Conservation (phyloP, 2,113 vertebrate genomes). For the Hydrolagus affinis region DNA sequence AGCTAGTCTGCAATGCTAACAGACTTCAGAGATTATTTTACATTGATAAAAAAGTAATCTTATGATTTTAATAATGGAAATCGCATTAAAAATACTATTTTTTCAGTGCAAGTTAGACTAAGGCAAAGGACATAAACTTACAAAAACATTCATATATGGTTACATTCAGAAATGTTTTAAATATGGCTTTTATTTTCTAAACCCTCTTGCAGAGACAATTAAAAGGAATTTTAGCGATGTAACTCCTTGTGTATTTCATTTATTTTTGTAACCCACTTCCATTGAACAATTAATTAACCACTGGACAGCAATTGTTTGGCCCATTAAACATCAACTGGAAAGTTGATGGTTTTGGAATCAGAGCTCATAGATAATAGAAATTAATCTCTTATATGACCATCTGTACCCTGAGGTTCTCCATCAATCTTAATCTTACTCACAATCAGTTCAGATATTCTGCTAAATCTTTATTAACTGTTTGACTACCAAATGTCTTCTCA, state of each 20-base stretch:
- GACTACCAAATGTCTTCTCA: not conserved
- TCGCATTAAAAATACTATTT: too few relatives aligned
- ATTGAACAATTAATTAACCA: not conserved
- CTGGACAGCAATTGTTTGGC: not conserved
- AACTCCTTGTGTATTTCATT: not conserved
- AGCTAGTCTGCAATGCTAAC: too few relatives aligned
- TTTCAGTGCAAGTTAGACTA: too few relatives aligned
- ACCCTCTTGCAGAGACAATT: not conserved
- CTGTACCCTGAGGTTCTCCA: not conserved
- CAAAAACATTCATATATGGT: too few relatives aligned
- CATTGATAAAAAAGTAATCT: too few relatives aligned
- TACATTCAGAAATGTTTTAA: too few relatives aligned
- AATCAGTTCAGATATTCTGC: not conserved
- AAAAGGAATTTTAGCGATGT: not conserved
- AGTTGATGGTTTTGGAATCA: not conserved
- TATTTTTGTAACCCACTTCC: not conserved
- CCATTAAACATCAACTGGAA: constrained; percentile 7
- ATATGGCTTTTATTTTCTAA: not conserved
- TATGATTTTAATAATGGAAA: too few relatives aligned
- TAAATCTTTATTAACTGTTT: constrained; percentile 2
- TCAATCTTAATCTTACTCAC: not conserved
- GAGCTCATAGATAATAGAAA: too few relatives aligned
- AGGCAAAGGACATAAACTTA: too few relatives aligned
- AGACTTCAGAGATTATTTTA: too few relatives aligned
- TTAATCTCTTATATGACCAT: constrained; percentile 1